Conservation (phyloP, 2,113 vertebrate genomes). For the Emydura subglobosa region DNA sequence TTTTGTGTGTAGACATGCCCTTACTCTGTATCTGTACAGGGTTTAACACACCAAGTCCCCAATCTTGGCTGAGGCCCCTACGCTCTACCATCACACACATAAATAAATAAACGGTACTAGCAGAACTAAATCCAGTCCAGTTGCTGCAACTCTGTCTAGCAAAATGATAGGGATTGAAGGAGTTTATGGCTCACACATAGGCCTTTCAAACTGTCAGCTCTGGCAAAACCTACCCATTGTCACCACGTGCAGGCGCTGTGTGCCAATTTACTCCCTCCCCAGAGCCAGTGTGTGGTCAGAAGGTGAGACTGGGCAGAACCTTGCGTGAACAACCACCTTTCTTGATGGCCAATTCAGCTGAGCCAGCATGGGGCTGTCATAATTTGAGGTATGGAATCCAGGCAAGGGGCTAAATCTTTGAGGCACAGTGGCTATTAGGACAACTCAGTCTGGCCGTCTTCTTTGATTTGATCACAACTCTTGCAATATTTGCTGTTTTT, state of each 20-base stretch:
- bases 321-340: background rate
- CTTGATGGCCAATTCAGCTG: background rate
- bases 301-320: background rate
- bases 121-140: background rate
- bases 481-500: background rate
- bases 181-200: background rate
- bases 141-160: background rate
- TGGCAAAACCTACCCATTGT: background rate
- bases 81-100: background rate
- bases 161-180: background rate
- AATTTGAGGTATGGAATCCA: background rate
- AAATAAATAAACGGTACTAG: background rate
- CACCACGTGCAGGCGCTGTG: background rate
- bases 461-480: background rate
- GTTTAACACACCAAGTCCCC: background rate
- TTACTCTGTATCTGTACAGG: background rate
- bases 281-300: background rate
- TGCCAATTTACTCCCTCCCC: background rate
- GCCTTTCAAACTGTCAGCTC: background rate
- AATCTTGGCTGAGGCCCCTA: background rate
- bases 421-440: accelerated
- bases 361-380: background rate
- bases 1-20: no score
- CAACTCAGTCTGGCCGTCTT: background rate
- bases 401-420: background rate